Evolutionary conservation across 2,888 invertebrate species (phyloP), one percentile per base, ranked within the genome.

Genomic region (Eudemis profundana): DNA sequence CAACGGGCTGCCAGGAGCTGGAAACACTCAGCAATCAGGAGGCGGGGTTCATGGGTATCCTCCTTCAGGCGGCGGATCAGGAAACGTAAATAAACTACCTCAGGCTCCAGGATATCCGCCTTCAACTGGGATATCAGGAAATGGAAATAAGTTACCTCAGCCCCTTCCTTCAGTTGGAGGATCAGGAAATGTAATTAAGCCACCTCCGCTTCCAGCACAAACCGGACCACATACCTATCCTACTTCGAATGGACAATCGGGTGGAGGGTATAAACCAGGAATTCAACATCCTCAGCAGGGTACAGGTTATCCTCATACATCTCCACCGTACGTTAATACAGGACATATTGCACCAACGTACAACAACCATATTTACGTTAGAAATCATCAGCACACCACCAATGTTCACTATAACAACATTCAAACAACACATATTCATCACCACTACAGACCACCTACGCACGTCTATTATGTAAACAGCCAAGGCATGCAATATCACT

Each of bases 361-460:
- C 15, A 12, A 27, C n/a, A 49, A 5, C 29, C 21, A 56, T 1
- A 23, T 63, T n/a, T 42, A 17, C n/a, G 10, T 63, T n/a, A 56
- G 63, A 49, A 56, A 49, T 42, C 56, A 29, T 29, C 42, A n/a
- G n/a, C n/a, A 21, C 21, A 23, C 38, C 7, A 61, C 42, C 1
- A 23, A 57, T 51, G 50, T 36, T 49, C 15, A 42, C 19, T 17
- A n/a, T 10, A 49, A 29, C 17, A 19, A 19, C 19, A 14, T 19
- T 21, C 14, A 7, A 42, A 36, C 19, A 33, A 21, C 29, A 23
- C 12, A 53, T 36, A 42, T 57, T 50, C 29, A 50, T 50, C 50
- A 57, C 29, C 36, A 23, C n/a, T 64, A 64, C n/a, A 42, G 21
- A 4, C 57, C 63, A n/a, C 57, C 63, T 19, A 1, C 8, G 17